phyloP scores from a whole-genome alignment of 2,888 invertebrate genomes.

The Megalurothrips usitatus region DNA sequence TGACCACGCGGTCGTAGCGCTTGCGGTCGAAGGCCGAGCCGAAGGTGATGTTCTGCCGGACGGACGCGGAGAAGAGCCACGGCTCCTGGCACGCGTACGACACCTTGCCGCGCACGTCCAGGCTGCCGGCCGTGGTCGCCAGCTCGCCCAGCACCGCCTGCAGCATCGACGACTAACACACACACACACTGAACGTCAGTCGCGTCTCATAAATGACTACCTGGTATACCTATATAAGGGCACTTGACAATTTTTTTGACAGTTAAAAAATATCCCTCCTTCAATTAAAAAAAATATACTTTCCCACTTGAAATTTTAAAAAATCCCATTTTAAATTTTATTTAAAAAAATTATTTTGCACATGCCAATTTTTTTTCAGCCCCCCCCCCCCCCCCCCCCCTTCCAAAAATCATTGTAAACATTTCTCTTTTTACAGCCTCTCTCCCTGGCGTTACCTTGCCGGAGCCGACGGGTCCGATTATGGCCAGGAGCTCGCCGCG shows the following conservation, averaged over 20 bases:
- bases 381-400: too few relatives aligned
- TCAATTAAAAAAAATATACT: too few relatives aligned
- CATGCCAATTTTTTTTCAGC: too few relatives aligned
- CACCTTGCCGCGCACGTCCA: conserved; percentile 51
- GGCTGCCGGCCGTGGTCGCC: conserved; percentile 49
- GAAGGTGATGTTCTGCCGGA: conserved; percentile 70
- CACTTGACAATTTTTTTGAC: conserved; percentile 29
- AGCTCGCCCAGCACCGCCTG: conserved; percentile 57
- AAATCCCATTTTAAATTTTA: too few relatives aligned
- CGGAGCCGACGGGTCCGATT: conserved; percentile 71
- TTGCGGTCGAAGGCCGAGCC: conserved; percentile 56
- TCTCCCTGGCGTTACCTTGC: too few relatives aligned
- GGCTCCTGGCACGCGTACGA: conserved; percentile 64
- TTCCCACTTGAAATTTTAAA: too few relatives aligned
- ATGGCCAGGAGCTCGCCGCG: conserved; percentile 62
- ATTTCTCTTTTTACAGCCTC: too few relatives aligned
- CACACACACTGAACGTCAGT: not conserved
- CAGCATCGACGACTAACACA: conserved; percentile 46
- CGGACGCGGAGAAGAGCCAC: conserved; percentile 59
- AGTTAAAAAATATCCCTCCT: too few relatives aligned
- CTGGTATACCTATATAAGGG: too few relatives aligned
- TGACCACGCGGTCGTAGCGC: conserved; percentile 62
- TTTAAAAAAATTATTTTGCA: too few relatives aligned
- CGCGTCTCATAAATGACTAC: conserved; percentile 30
- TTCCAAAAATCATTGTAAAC: too few relatives aligned